Evolutionary conservation across 2,888 invertebrate genomes (phyloP).

Genomic region (Calliopum simillimum): DNA sequence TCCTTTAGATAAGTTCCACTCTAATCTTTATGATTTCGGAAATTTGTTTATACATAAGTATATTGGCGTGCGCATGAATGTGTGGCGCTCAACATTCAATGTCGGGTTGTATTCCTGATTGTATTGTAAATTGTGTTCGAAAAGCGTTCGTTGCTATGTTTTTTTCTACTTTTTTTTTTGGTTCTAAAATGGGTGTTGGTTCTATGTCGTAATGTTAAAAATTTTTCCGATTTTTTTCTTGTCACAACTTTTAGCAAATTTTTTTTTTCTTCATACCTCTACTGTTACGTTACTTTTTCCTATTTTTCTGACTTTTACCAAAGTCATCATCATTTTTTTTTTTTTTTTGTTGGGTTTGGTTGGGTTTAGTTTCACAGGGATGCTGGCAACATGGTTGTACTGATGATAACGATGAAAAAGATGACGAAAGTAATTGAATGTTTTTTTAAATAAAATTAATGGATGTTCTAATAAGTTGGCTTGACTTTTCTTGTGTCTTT

Average conservation of each 20-base stretch:
- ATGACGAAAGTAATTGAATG: slow-evolving; percentile 60
- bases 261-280: not conserved
- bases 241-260: not conserved
- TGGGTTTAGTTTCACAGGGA: not conserved
- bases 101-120: slow-evolving; percentile 5
- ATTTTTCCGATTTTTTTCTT: not conserved
- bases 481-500: slow-evolving; percentile 37
- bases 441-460: slow-evolving; percentile 60
- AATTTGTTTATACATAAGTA: not conserved
- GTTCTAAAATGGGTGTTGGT: slow-evolving; percentile 28
- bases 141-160: not conserved
- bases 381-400: not conserved
- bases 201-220: not conserved
- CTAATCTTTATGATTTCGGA: too few species aligned
- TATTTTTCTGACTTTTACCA: too few species aligned
- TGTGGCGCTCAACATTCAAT: too few species aligned
- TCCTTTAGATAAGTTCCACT: too few species aligned
- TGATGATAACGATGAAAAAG: slow-evolving; percentile 53
- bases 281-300: too few species aligned
- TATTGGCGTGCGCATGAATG: slow-evolving; percentile 3
- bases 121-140: slow-evolving; percentile 28
- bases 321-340: too few species aligned
- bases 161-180: too few species aligned
- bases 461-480: slow-evolving; percentile 61
- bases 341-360: too few species aligned